phyloP scores from a whole-genome alignment of 2,113 vertebrate species.

The Rhinolophus ferrumequinum region DNA sequence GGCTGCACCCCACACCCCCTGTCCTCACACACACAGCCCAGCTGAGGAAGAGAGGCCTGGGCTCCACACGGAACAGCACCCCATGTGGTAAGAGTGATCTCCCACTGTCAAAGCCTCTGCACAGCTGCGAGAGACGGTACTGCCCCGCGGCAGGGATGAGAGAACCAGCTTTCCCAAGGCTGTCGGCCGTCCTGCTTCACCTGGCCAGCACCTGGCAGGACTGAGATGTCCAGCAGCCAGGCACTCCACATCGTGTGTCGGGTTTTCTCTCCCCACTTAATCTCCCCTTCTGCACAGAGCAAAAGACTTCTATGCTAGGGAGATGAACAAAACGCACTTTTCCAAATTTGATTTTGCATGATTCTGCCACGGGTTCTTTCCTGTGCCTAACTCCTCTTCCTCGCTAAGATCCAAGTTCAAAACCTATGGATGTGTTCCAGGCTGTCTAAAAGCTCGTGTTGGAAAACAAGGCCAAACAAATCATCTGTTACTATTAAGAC shows the following conservation, averaged over 20 bases:
- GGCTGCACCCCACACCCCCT: rapidly evolving
- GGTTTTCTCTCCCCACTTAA: neutral
- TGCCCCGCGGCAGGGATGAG: neutral
- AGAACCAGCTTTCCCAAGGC: neutral
- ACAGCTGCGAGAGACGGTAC: neutral
- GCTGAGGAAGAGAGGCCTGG: neutral
- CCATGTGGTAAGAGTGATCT: neutral
- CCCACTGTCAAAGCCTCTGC: neutral
- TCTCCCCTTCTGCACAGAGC: neutral
- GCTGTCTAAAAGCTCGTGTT: neutral
- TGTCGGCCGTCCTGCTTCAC: neutral
- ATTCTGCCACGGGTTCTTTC: neutral
- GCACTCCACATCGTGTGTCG: neutral
- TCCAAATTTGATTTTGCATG: neutral
- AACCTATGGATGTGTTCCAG: neutral
- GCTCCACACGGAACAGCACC: neutral
- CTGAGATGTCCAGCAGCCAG: neutral
- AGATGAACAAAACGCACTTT: neutral
- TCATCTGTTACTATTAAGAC: constrained; percentile 31
- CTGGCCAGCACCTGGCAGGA: neutral
- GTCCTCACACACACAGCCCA: neutral
- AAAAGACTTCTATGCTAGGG: neutral
- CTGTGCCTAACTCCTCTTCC: neutral
- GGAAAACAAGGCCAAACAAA: constrained; percentile 30
- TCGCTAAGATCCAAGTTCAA: neutral